These are phyloP conservation scores for Pyrgilauda ruficollis DNA, from an alignment of 2,113 vertebrate species.

Conservation along the genomic window DNA sequence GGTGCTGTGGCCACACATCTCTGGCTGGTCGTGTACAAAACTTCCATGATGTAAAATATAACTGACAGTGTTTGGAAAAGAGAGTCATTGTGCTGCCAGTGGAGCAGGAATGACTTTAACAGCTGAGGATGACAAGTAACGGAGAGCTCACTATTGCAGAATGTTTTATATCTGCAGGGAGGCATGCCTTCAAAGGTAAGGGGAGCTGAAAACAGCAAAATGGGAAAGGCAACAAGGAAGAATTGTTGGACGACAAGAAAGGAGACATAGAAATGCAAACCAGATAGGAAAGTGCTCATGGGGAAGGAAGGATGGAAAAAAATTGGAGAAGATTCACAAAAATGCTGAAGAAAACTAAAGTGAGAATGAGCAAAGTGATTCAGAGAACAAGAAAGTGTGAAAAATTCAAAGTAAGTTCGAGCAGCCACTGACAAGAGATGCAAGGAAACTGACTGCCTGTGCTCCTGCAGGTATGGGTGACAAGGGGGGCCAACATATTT, in stretches of 20 bases:
- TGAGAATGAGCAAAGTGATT: not conserved
- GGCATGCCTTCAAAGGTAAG: not conserved
- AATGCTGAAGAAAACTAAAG: not conserved
- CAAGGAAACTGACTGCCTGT: not conserved
- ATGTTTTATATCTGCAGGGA: not conserved
- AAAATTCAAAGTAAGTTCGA: not conserved
- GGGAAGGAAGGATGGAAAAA: not conserved
- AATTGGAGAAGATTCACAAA: not conserved
- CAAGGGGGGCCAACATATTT: not conserved
- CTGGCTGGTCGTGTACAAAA: not conserved
- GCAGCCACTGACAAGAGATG: not conserved
- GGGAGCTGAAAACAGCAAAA: not conserved
- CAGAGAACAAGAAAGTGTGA: not conserved
- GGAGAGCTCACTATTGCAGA: not conserved
- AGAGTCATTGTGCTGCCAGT: not conserved
- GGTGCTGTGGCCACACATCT: not conserved
- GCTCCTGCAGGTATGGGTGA: not conserved
- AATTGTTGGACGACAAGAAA: not conserved
- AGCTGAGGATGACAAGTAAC: not conserved
- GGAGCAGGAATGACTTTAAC: not conserved
- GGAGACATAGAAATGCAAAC: not conserved
- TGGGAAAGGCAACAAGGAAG: not conserved
- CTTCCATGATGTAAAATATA: not conserved
- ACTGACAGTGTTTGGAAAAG: not conserved
- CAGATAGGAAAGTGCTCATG: not conserved